Conservation (phyloP, 2,888 invertebrate species). For the Meloe dianella region DNA sequence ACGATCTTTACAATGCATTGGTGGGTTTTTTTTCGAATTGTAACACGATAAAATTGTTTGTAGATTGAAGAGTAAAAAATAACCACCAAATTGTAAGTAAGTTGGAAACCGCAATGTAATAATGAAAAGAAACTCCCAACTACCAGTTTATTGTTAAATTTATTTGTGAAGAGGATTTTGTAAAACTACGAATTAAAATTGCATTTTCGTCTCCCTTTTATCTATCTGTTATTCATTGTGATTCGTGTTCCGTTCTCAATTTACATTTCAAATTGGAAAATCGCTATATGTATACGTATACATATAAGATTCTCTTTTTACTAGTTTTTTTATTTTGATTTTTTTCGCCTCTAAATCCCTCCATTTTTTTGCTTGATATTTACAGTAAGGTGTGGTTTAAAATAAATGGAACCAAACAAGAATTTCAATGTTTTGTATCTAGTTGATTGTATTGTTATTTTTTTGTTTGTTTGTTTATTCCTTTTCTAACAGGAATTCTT, state of each 20-base stretch:
- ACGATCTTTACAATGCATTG: not conserved
- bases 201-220: not conserved
- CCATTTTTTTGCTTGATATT: not conserved
- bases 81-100: no score
- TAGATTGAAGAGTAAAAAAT: not conserved
- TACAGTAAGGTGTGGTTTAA: slow-evolving; percentile 22
- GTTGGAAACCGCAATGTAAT: not conserved
- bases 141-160: not conserved
- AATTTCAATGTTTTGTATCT: slow-evolving; percentile 24
- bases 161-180: not conserved
- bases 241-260: slow-evolving; percentile 29
- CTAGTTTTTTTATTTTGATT: not conserved
- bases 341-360: not conserved
- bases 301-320: slow-evolving; percentile 21
- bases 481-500: not conserved
- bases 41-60: not conserved
- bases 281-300: no score
- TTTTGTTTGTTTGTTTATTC: no score
- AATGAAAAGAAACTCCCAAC: not conserved
- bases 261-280: slow-evolving; percentile 26
- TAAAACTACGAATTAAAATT: not conserved
- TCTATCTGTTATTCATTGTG: slow-evolving; percentile 20
- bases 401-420: slow-evolving; percentile 20
- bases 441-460: not conserved
- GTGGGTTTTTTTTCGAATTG: no score